Base-by-base conservation (phyloP, 1,140 invertebrate species). In the Caenorhabditis latens region DNA sequence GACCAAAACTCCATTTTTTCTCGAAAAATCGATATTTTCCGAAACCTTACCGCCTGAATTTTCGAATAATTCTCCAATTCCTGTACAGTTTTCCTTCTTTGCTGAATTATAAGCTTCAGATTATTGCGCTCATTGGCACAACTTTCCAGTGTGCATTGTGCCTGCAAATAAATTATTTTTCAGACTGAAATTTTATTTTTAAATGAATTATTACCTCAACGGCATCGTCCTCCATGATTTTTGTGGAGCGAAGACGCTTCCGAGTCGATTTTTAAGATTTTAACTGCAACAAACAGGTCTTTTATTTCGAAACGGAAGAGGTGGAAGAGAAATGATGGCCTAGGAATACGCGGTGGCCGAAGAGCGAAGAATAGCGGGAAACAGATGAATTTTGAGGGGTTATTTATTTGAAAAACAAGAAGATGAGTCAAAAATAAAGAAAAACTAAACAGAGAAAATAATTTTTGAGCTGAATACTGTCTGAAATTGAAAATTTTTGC, bases 51-150 rank as follows among this genome's bases (percentile, higher is more conserved):
- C 71, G 46, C 71, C 24, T 79, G 71, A 50, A 79, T 9, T 43
- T 79, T 79, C 7, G 71, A 48, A 24, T 50, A 79, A 50, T 79
- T 53, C 46, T 79, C n/a, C 43, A 79, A 24, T 19, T 79, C 71
- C 1, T 43, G 19, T 4, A 67, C 32, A 21, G 7, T 24, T 24
- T 40, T 42, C 13, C 43, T 85, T 0, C 32, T 67, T 19, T 57
- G 32, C 32, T 57, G 75, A 48, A 85, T 14, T 7, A 85, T 4
- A 4, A 40, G n/a, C 13, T 48, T 42, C 48, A 67, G n/a, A 16
- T 84, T 61, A 4, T 61, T 19, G 5, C 55, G 55, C n/a, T 19
- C 40, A 11, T 71, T 48, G 8, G n/a, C 9, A 55, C 71, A 79
- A 14, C 71, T 53, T 14, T 85, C 67, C 24, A 46, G 42, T 9